phyloP scores from a whole-genome alignment of 2,113 vertebrate genomes.

The Calonectris borealis region DNA sequence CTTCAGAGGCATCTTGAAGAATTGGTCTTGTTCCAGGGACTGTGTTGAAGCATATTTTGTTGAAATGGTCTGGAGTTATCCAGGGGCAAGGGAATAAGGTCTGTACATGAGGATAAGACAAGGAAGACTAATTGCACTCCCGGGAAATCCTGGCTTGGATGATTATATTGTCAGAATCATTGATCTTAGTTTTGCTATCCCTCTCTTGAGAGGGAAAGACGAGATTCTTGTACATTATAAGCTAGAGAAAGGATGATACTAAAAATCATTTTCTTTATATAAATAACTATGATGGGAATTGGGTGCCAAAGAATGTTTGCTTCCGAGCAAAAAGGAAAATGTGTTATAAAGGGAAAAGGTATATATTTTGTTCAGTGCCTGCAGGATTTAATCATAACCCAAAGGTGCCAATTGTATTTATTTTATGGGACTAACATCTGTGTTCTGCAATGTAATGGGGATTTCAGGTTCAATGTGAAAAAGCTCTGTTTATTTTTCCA shows the following conservation, averaged over 20 bases:
- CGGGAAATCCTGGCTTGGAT: constrained; percentile 1
- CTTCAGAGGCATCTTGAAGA: not conserved
- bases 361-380: constrained; percentile 4
- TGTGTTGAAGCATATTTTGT: not conserved
- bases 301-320: not conserved
- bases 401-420: constrained; percentile 67
- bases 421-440: constrained; percentile 76
- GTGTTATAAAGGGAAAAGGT: not conserved
- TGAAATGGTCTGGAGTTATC: not conserved
- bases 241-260: not conserved
- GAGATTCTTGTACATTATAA: not conserved
- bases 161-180: constrained; percentile 26
- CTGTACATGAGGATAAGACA: not conserved
- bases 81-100: not conserved
- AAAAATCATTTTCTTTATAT: constrained; percentile 10
- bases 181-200: constrained; percentile 19
- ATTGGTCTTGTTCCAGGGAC: not conserved
- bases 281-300: constrained; percentile 1
- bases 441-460: constrained; percentile 62
- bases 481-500: constrained; percentile 74
- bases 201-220: not conserved
- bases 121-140: constrained; percentile 3
- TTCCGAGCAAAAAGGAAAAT: not conserved
- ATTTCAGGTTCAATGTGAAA: constrained; percentile 53
- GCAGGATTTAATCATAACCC: constrained; percentile 66